Evolutionary conservation across 2,797 vertebrate genomes (phyloP).

Genomic region (Austrolebias charrua): DNA sequence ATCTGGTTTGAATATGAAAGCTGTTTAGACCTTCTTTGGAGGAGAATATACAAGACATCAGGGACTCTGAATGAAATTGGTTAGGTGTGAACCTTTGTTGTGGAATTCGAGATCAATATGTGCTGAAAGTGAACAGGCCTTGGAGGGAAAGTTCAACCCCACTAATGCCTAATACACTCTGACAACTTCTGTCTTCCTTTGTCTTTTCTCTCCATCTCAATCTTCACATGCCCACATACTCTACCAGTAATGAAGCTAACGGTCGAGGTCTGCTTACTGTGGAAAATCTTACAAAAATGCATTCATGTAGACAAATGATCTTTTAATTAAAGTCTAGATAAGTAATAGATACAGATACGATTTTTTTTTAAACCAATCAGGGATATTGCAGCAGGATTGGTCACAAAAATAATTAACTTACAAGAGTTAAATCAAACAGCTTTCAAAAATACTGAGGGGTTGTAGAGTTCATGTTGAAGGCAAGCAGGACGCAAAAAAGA

Average conservation of each 20-base stretch:
- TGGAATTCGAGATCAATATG: conserved; percentile 49
- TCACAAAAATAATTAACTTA: not conserved
- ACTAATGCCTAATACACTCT: conserved; percentile 47
- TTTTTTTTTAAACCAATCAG: not conserved
- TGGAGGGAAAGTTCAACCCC: conserved; percentile 25
- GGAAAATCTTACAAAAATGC: conserved; percentile 17
- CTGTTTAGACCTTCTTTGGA: conserved; percentile 32
- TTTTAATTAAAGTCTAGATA: not conserved
- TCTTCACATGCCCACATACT: conserved; percentile 15
- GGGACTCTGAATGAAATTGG: conserved; percentile 16
- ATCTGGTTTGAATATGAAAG: conserved; percentile 31
- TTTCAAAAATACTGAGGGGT: not conserved
- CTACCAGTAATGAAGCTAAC: conserved; percentile 43
- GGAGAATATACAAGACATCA: conserved; percentile 9
- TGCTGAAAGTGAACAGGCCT: conserved; percentile 20
- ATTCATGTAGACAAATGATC: not conserved
- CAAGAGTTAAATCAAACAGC: not conserved
- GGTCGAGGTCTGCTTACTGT: conserved; percentile 24
- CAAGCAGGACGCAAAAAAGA: not conserved
- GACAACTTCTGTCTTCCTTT: conserved; percentile 38
- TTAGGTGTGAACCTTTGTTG: conserved; percentile 23
- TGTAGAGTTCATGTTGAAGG: not conserved
- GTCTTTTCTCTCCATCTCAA: conserved; percentile 29
- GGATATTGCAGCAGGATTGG: not conserved
- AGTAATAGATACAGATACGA: not conserved